A percentile compares a stretch with the other conserved stretches of the same genome.
These are phyloP conservation scores for Vulpes lagopus DNA, from an alignment of 2,113 vertebrate species.

Conservation along the genomic window DNA sequence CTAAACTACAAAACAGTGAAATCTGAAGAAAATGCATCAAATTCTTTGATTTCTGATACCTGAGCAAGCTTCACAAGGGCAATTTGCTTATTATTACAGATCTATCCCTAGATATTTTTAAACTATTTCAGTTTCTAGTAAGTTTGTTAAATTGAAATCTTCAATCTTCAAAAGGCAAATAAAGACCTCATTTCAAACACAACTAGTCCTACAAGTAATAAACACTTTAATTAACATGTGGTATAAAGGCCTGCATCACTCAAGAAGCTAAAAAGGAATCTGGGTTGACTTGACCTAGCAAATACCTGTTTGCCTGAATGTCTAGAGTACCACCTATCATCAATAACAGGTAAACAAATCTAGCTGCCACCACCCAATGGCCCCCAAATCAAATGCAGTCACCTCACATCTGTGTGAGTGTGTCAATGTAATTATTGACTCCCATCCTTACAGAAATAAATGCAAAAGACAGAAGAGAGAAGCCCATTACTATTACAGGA, in stretches of 20 bases:
- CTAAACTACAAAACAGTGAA: neutral
- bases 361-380: neutral
- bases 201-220: slow-evolving; percentile 53
- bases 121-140: slow-evolving; percentile 55
- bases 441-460: neutral
- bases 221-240: slow-evolving; percentile 63
- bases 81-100: slow-evolving; percentile 44
- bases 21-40: slow-evolving; percentile 39
- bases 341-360: slow-evolving; percentile 46
- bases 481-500: slow-evolving; percentile 18
- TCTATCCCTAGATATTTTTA: slow-evolving; percentile 30
- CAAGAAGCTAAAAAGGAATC: slow-evolving; percentile 56
- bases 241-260: slow-evolving; percentile 42
- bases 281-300: slow-evolving; percentile 51
- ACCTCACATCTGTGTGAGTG: neutral
- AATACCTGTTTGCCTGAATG: slow-evolving; percentile 61
- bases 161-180: slow-evolving; percentile 57
- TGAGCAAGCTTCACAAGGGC: neutral
- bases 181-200: slow-evolving; percentile 53
- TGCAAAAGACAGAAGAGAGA: neutral
- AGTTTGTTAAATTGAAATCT: slow-evolving; percentile 48
- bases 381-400: neutral
- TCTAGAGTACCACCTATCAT: slow-evolving; percentile 1
- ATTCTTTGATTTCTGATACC: slow-evolving; percentile 41
- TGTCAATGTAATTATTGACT: neutral